phyloP scores from a whole-genome alignment of 2,888 invertebrate species.

The Cephus pulcher region DNA sequence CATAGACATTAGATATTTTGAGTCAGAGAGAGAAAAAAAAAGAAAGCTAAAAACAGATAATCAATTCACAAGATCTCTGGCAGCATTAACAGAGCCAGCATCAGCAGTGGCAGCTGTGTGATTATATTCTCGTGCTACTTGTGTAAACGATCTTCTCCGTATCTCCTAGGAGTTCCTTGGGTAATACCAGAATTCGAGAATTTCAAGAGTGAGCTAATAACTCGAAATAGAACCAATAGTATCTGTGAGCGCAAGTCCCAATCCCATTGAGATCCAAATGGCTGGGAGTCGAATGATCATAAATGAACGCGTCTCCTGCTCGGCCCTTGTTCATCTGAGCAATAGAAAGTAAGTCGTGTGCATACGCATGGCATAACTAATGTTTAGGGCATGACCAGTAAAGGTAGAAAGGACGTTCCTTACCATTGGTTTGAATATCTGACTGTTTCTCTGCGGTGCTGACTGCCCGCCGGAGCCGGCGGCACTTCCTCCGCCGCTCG shows the following conservation, averaged over 20 bases:
- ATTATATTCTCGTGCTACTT: background rate
- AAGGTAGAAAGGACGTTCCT: constrained; percentile 40
- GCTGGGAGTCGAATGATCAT: background rate
- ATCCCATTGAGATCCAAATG: background rate
- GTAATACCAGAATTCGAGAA: background rate
- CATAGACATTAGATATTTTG: background rate
- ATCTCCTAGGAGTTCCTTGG: background rate
- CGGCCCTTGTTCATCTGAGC: background rate
- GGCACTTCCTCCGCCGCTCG: constrained; percentile 60
- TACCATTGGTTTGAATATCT: constrained; percentile 91
- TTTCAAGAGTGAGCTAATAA: background rate
- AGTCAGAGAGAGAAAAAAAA: constrained; percentile 8
- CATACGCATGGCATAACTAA: background rate
- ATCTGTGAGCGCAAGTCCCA: background rate
- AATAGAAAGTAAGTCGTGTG: background rate
- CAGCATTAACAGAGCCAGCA: background rate
- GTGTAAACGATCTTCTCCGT: background rate
- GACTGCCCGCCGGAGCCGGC: constrained; percentile 60
- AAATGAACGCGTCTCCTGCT: background rate
- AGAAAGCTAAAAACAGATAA: constrained; percentile 7
- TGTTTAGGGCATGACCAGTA: background rate
- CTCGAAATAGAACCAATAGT: background rate
- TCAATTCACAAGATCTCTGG: background rate
- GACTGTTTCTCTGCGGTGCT: constrained; percentile 85
- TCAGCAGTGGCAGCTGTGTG: background rate